A percentile compares a stretch with the other conserved stretches of the same genome.
Conservation (phyloP, 2,113 vertebrate genomes). For the Percina caprodes region DNA sequence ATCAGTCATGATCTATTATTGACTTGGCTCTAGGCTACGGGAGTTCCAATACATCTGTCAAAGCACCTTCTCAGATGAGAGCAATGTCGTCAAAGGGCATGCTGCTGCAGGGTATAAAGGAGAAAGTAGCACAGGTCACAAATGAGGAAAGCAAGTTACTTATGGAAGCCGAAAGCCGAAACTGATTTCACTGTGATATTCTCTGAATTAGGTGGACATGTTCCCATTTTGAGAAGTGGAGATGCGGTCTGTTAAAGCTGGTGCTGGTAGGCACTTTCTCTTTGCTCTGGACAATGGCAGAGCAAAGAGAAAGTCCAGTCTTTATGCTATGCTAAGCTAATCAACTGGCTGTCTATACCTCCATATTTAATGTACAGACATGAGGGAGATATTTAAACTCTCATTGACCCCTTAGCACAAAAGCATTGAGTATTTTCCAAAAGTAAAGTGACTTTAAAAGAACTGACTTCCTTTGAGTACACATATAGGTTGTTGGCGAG, state of each 20-base stretch:
- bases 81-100: constrained; percentile 13
- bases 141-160: constrained; percentile 29
- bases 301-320: neutral
- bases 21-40: constrained; percentile 42
- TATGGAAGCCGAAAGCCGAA: constrained; percentile 5
- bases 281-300: neutral
- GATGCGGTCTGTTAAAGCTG: constrained; percentile 5
- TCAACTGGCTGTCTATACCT: neutral
- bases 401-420: neutral
- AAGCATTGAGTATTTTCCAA: neutral
- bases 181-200: constrained; percentile 30
- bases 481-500: neutral
- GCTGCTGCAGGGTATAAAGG: constrained; percentile 10
- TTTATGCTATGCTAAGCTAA: neutral
- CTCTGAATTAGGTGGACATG: constrained; percentile 42
- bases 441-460: neutral
- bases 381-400: neutral
- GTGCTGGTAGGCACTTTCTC: neutral
- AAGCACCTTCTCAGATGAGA: constrained; percentile 34
- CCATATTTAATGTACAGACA: neutral
- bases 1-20: constrained; percentile 46
- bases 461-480: neutral
- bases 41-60: constrained; percentile 58
- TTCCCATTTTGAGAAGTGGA: constrained; percentile 1
- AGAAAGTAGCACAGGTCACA: constrained; percentile 2